Conservation (phyloP, 2,888 invertebrate genomes). For the Orchesellides sinensis region DNA sequence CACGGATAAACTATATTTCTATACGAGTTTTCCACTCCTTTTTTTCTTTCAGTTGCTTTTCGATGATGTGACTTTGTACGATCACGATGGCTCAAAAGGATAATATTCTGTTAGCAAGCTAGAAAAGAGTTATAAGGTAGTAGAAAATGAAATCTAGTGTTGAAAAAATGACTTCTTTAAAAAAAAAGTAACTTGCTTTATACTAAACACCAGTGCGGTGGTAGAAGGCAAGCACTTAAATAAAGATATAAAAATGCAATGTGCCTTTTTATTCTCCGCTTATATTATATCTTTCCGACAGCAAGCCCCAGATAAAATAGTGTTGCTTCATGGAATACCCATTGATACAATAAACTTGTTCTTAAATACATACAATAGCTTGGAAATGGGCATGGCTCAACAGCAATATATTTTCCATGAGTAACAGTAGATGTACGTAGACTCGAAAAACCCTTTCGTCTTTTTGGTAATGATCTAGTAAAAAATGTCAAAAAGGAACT, state of each 20-base stretch:
- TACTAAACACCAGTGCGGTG: conserved; percentile 1
- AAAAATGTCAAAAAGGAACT: conserved; percentile 28
- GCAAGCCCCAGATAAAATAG: neutral
- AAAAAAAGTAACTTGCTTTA: conserved; percentile 16
- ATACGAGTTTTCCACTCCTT: neutral
- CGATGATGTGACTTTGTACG: neutral
- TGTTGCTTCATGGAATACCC: conserved; percentile 19
- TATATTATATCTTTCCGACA: neutral
- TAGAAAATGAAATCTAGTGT: conserved; percentile 6
- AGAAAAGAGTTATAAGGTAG: conserved; percentile 18
- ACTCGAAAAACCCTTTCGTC: conserved; percentile 34
- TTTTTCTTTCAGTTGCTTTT: neutral
- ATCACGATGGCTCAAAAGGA: conserved; percentile 20
- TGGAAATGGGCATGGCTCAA: conserved; percentile 48
- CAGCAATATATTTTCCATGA: conserved; percentile 36
- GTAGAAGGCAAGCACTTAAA: conserved; percentile 23
- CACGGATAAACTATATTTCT: conserved; percentile 15
- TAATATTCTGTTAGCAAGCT: conserved; percentile 1
- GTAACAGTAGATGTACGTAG: conserved; percentile 23
- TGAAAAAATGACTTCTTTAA: conserved; percentile 27
- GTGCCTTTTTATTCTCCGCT: conserved; percentile 18
- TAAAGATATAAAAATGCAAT: conserved; percentile 47
- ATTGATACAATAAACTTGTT: conserved; percentile 39
- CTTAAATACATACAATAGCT: conserved; percentile 29
- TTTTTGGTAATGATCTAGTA: conserved; percentile 39